A percentile compares a stretch with the other conserved stretches of the same genome.
Evolutionary conservation across 2,888 invertebrate genomes (phyloP).

Genomic region (Aphodius sticticus): DNA sequence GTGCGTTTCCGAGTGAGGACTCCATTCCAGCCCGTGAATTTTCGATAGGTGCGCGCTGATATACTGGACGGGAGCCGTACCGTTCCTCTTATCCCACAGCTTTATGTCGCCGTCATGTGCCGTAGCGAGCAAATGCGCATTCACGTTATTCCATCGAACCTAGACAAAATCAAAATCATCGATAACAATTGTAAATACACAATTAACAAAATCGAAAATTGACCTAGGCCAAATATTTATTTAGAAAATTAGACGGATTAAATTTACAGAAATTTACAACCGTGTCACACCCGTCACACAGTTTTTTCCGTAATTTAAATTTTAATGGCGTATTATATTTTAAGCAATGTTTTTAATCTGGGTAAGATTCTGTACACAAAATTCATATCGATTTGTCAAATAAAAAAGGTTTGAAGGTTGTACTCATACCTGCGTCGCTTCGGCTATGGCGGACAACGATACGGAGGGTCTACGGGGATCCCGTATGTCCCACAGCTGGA

Average conservation of each 20-base stretch:
- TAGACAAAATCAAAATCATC: neutral
- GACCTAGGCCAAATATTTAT: too few relatives aligned
- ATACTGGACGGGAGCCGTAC: constrained; percentile 86
- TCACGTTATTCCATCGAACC: constrained; percentile 85
- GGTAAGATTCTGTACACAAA: too few relatives aligned
- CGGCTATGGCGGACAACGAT: constrained; percentile 89
- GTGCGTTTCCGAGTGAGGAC: constrained; percentile 83
- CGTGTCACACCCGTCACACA: too few relatives aligned
- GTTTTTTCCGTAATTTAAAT: too few relatives aligned
- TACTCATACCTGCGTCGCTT: constrained; percentile 82
- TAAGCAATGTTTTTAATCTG: too few relatives aligned
- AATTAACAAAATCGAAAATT: too few relatives aligned
- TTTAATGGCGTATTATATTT: too few relatives aligned
- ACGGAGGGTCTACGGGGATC: constrained; percentile 84
- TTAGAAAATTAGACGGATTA: too few relatives aligned
- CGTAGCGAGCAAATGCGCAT: constrained; percentile 85
- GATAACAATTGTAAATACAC: neutral
- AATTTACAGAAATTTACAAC: too few relatives aligned
- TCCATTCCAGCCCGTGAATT: constrained; percentile 96
- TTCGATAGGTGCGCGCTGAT: constrained; percentile 91
- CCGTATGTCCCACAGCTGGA: constrained; percentile 92
- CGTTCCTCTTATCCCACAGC: constrained; percentile 94
- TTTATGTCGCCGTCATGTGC: constrained; percentile 96
- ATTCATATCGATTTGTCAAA: neutral
- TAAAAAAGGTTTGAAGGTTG: neutral